Evolutionary conservation across 2,888 invertebrate genomes (phyloP).

Genomic region (Drosophila cognata): DNA sequence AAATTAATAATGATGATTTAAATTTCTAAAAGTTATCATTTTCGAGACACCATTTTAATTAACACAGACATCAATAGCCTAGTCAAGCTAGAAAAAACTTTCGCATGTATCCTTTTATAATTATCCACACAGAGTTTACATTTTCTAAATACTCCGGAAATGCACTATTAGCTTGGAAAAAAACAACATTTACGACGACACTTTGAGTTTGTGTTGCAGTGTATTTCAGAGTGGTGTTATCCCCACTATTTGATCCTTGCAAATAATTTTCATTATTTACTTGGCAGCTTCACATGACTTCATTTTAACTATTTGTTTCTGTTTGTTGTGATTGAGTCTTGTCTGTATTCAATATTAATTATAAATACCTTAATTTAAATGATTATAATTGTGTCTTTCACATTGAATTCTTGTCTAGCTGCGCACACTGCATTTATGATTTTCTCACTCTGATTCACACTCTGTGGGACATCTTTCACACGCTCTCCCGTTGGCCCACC

Average conservation of each 20-base stretch:
- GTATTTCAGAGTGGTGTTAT: not conserved
- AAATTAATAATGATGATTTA: not conserved
- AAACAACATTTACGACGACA: not conserved
- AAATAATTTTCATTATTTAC: not conserved
- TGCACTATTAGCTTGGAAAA: too few relatives aligned
- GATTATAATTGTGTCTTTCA: constrained; percentile 5
- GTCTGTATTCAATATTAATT: not conserved
- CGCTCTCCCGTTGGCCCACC: constrained; percentile 28
- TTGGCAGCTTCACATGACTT: not conserved
- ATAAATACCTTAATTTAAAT: constrained; percentile 6
- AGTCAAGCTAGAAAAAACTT: not conserved
- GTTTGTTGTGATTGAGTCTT: not conserved
- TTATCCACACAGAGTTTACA: not conserved
- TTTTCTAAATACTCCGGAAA: not conserved
- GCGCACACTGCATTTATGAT: constrained; percentile 17
- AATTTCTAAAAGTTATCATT: not conserved
- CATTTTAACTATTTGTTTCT: not conserved
- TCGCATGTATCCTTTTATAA: not conserved
- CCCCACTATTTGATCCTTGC: not conserved
- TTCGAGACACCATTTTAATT: not conserved
- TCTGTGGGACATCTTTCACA: constrained; percentile 22
- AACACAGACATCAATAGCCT: not conserved
- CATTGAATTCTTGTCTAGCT: not conserved
- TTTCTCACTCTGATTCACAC: constrained; percentile 35
- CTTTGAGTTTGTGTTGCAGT: not conserved